Base-by-base conservation (phyloP, 64 coral and sea anemone species). In the Trachythela sp. region DNA sequence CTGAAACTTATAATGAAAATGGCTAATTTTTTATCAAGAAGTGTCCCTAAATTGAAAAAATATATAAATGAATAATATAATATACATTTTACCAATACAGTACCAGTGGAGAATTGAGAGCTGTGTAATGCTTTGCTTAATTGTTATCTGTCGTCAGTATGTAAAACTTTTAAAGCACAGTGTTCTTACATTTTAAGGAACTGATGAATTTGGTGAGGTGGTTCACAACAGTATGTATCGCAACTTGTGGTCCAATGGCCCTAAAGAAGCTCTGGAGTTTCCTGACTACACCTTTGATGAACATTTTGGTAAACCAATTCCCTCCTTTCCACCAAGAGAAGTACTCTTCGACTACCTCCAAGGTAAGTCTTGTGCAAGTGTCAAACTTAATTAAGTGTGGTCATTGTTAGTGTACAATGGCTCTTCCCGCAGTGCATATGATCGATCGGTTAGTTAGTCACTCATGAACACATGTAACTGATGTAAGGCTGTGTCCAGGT, bases 211-310 rank as follows among this genome's bases (percentile, higher is more conserved):
- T 56, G 91, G 91, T 18, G 91, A 92, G 38, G 71, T 49, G 8
- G 48, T 88, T 5, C 91, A 88, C 64, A 86, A 75, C n/a, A 88
- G 91, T 29, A 88, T 88, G 91, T 92, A 92, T 39, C 85, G 40
- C 26, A 77, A 86, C 9, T 36, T 92, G 50, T 92, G 91, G 91
- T 88, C 91, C 8, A 92, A 92, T 67, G 91, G 48, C 18, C 91
- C 91, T 0, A 92, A 92, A 54, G 91, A 92, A 84, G 32, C 30
- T 48, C 39, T 88, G 31, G 91, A 92, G 42, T 92, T 43, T 84
- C 86, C 91, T 4, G 91, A 92, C 76, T 92, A 92, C 54, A 92
- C 86, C 9, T 92, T 88, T 70, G 71, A 92, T 13, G 91, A 92
- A 9, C 91, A 92, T 84, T 92, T 92, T 70, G 77, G 75, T 13